These are phyloP conservation scores for Dasyurus viverrinus DNA, from an alignment of 2,113 vertebrate species.

Conservation along the genomic window DNA sequence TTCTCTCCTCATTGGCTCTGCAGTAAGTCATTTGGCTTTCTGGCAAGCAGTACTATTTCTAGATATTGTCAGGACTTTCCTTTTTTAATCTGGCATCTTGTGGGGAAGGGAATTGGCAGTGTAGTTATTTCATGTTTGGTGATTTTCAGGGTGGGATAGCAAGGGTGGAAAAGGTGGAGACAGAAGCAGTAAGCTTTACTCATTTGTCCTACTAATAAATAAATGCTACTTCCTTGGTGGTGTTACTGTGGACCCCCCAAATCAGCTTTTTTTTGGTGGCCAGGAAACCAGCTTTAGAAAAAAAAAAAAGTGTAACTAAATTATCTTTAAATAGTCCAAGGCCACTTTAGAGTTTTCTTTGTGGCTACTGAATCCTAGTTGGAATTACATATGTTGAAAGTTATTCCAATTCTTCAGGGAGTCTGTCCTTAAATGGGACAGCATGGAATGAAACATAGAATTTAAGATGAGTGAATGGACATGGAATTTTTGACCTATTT, in stretches of 20 bases:
- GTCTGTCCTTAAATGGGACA: slow-evolving; percentile 18
- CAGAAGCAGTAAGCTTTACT: not conserved
- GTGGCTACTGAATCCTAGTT: not conserved
- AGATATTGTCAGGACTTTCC: slow-evolving; percentile 38
- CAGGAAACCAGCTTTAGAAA: not conserved
- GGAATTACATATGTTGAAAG: slow-evolving; percentile 6
- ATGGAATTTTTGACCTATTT: not conserved
- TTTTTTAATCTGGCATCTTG: not conserved
- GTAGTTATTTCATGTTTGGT: not conserved
- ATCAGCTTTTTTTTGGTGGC: not conserved
- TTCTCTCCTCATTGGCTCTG: not conserved
- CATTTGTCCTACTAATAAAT: slow-evolving; percentile 3
- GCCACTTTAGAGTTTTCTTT: slow-evolving; percentile 2
- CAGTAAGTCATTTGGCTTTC: slow-evolving; percentile 32
- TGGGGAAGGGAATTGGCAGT: not conserved
- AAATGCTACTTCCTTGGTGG: not conserved
- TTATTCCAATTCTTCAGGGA: slow-evolving; percentile 31
- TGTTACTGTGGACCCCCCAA: slow-evolving; percentile 10
- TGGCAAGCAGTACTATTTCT: slow-evolving; percentile 22
- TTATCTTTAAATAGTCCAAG: slow-evolving; percentile 31
- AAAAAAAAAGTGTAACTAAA: slow-evolving; percentile 28
- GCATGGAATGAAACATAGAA: slow-evolving; percentile 13
- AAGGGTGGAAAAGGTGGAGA: not conserved
- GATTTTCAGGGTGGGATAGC: not conserved
- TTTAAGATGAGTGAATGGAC: not conserved